phyloP scores from a whole-genome alignment of 2,888 invertebrate species.

The Diloba caeruleocephala region DNA sequence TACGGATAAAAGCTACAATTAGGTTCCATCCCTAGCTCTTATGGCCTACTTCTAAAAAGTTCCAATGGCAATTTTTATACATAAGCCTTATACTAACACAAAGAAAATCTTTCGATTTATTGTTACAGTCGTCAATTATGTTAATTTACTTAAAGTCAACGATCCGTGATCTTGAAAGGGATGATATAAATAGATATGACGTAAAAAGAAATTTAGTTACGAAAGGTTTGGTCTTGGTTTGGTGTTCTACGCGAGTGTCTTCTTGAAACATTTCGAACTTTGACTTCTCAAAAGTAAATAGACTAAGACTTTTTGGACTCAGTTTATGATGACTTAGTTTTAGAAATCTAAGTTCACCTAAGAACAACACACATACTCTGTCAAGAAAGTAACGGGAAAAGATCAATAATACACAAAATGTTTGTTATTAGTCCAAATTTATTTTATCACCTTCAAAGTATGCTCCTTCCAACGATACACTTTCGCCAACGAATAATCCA shows the following conservation, averaged over 20 bases:
- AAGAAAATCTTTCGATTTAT: constrained; percentile 7
- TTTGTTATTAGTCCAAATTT: too few relatives aligned
- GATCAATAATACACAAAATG: too few relatives aligned
- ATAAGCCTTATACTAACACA: background rate
- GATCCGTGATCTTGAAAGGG: constrained; percentile 21
- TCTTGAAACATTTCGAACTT: constrained; percentile 14
- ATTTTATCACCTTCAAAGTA: too few relatives aligned
- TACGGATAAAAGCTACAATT: constrained; percentile 16
- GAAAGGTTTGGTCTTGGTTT: constrained; percentile 8
- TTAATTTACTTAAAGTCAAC: constrained; percentile 19
- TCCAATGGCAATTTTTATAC: constrained; percentile 6
- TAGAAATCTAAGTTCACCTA: constrained; percentile 9
- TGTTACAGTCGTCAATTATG: constrained; percentile 1
- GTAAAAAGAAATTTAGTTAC: constrained; percentile 29
- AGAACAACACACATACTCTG: too few relatives aligned
- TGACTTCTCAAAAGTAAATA: constrained; percentile 11
- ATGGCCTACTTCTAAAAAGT: constrained; percentile 4
- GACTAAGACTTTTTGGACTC: background rate
- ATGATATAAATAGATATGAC: constrained; percentile 31
- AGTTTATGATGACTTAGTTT: constrained; percentile 7
- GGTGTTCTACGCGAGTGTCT: constrained; percentile 14
- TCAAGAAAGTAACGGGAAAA: too few relatives aligned
- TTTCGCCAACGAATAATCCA: too few relatives aligned
- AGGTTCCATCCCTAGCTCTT: constrained; percentile 1
- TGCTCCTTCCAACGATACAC: too few relatives aligned